phyloP scores from a whole-genome alignment of 92 coral and sea anemone genomes.

The Zoanthus sansibaricus region DNA sequence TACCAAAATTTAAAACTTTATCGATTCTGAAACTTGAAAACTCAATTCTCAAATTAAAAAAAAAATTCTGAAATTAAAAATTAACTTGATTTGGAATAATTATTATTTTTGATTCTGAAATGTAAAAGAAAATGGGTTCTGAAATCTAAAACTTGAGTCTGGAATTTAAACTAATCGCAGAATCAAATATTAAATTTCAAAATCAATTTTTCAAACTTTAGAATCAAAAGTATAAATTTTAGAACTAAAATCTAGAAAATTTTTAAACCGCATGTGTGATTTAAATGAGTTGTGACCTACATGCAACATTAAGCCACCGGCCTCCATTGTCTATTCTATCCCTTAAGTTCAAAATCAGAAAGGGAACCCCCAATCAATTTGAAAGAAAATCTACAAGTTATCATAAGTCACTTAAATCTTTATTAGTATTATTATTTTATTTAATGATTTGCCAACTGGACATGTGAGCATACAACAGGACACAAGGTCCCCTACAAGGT shows the following conservation, averaged over 20 bases:
- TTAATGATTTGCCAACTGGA: neutral
- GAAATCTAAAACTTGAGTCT: constrained; percentile 2
- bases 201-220: constrained; percentile 3
- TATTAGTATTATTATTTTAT: constrained; percentile 2
- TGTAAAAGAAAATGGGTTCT: neutral
- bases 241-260: neutral
- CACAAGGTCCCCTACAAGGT: too few species aligned
- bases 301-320: neutral
- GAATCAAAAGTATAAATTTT: neutral
- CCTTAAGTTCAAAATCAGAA: neutral
- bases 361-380: neutral
- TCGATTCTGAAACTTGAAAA: neutral
- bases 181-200: constrained; percentile 3
- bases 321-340: neutral
- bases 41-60: neutral
- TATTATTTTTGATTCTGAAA: constrained; percentile 1
- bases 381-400: neutral
- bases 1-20: constrained; percentile 1
- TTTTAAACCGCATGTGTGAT: constrained; percentile 1
- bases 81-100: too few species aligned
- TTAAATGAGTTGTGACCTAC: constrained; percentile 10
- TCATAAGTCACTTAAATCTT: neutral
- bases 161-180: constrained; percentile 3
- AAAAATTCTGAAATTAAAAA: too few species aligned
- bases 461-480: neutral